Evolutionary conservation across 2,797 vertebrate genomes (phyloP).

Genomic region (Pseudochirops corinnae): DNA sequence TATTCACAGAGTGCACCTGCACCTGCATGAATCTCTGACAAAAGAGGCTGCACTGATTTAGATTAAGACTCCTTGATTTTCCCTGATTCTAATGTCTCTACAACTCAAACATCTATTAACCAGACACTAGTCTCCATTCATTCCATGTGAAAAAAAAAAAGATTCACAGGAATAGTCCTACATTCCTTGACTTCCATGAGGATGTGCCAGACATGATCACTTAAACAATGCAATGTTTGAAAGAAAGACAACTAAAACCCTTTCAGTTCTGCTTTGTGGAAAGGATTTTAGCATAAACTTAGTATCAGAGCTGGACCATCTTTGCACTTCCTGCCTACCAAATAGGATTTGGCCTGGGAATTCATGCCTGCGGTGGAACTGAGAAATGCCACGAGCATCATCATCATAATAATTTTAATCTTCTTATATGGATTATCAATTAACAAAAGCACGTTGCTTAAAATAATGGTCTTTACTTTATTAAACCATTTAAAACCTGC

Average conservation of each 20-base stretch:
- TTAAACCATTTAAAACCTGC: conserved; percentile 8
- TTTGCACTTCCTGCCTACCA: neutral
- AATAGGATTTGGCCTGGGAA: neutral
- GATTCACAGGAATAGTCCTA: neutral
- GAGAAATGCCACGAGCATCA: neutral
- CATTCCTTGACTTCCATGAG: neutral
- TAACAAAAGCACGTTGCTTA: conserved; percentile 24
- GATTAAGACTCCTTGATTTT: neutral
- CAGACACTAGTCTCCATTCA: neutral
- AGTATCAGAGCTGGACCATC: neutral
- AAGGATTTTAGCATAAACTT: conserved; percentile 13
- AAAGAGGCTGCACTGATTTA: neutral
- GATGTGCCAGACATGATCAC: neutral
- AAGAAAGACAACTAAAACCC: neutral
- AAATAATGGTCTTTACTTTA: conserved; percentile 8
- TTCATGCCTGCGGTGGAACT: conserved; percentile 1
- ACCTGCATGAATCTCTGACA: neutral
- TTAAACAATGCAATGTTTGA: neutral
- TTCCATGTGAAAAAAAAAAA: neutral
- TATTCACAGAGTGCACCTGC: neutral
- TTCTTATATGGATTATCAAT: conserved; percentile 54
- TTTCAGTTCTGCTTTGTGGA: neutral
- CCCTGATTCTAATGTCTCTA: neutral
- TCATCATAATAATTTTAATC: conserved; percentile 1
- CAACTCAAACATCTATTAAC: neutral